Base-by-base conservation (phyloP, 1,140 invertebrate species). In the Orchesella cincta region DNA sequence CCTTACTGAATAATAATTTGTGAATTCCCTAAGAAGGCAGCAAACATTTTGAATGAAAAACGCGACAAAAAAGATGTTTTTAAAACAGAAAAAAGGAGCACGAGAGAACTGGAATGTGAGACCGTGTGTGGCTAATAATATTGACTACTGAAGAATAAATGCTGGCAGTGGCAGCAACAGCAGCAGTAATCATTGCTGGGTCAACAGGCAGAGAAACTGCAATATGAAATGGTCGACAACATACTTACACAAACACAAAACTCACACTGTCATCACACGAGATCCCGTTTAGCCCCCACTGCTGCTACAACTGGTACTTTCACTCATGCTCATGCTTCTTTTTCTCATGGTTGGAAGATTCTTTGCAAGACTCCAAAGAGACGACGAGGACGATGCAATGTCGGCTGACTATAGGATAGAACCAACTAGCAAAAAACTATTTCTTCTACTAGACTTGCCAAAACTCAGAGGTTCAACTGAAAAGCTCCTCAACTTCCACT, bases 71-170 rank as follows among this genome's bases (percentile, higher is more conserved):
- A 57, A 57, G 23, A 23, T 57, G 23, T 57, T 57, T 57, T 14
- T 57, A n/a, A 23, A 57, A n/a, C 8, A 57, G 5, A n/a, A 26
- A 57, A 26, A 57, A 5, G 52, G 52, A 57, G 39, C 8, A 26
- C 8, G 52, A 57, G 23, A 3, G 52, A n/a, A 57, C 8, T 57
- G 52, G 52, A 57, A 57, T 57, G 52, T 57, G 52, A 14, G 52
- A 57, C 52, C 52, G 52, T 57, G 52, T 57, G 52, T 57, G 52
- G 52, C 52, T 57, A 57, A 57, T 57, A 57, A 57, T 57, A 57
- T 57, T 14, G 52, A 57, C 52, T 57, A 57, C 23, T 57, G 52
- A 26, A 57, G 52, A 57, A 57, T 23, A 57, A 57, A 57, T 5
- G 23, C 52, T 57, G 52, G 52, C 23, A 18, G 8, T 57, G 52